Conservation (phyloP, 2,113 vertebrate species). For the Menidia beryllina region DNA sequence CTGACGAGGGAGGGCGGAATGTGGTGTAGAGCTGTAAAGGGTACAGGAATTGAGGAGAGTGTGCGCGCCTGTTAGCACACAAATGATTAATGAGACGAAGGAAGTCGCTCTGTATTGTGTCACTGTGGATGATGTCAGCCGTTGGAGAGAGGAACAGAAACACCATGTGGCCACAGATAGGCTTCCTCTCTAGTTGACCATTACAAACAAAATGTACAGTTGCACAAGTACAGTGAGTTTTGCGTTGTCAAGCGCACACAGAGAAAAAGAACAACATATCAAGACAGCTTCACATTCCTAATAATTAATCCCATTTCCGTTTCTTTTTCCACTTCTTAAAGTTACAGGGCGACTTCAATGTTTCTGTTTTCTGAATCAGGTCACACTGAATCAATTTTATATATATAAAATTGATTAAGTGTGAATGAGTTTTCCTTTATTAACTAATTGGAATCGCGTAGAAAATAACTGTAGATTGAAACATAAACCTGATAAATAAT, state of each 20-base stretch:
- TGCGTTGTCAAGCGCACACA: conserved; percentile 37
- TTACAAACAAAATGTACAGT: conserved; percentile 3
- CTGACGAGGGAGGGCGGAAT: conserved; percentile 56
- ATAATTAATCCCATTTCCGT: not conserved
- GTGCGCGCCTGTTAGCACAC: conserved; percentile 55
- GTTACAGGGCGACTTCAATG: not conserved
- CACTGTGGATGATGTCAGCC: conserved; percentile 73
- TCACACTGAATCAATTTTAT: not conserved
- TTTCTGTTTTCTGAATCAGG: conserved; percentile 8
- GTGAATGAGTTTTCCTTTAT: not conserved
- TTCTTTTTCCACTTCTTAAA: conserved; percentile 21
- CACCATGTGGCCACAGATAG: conserved; percentile 65
- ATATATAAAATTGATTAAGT: no score
- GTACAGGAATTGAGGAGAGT: conserved; percentile 43
- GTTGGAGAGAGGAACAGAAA: conserved; percentile 72
- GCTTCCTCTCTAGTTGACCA: conserved; percentile 65
- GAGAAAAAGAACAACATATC: not conserved
- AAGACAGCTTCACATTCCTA: conserved; percentile 4
- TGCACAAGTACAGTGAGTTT: not conserved
- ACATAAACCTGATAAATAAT: no score
- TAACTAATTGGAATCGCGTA: not conserved
- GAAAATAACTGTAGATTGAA: not conserved
- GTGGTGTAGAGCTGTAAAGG: conserved; percentile 64
- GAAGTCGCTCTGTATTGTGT: conserved; percentile 71
- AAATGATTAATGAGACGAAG: conserved; percentile 70